Evolutionary conservation across 1,140 invertebrate species (phyloP).

Genomic region (Chlorops oryzae): DNA sequence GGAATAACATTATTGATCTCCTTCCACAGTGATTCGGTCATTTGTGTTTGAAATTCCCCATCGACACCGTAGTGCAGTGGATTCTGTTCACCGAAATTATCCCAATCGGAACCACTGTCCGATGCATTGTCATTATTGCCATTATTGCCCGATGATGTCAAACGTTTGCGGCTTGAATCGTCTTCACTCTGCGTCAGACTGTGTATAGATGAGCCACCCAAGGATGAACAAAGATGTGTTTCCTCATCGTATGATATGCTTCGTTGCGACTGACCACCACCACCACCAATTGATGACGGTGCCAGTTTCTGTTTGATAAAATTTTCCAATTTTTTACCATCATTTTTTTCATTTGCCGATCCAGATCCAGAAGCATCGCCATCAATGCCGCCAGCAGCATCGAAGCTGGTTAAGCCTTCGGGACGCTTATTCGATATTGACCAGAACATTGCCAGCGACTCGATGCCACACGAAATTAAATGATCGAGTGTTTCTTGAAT

Average conservation of each 20-base stretch:
- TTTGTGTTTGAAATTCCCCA: slow-evolving; percentile 61
- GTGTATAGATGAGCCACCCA: slow-evolving; percentile 40
- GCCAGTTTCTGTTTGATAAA: slow-evolving; percentile 54
- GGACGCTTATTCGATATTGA: slow-evolving; percentile 54
- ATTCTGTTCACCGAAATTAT: slow-evolving; percentile 55
- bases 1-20: slow-evolving; percentile 63
- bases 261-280: slow-evolving; percentile 4
- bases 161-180: slow-evolving; percentile 27
- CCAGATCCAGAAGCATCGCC: too few species aligned
- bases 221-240: slow-evolving; percentile 30
- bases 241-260: slow-evolving; percentile 27
- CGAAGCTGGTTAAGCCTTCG: slow-evolving; percentile 32
- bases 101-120: slow-evolving; percentile 55
- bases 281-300: slow-evolving; percentile 10
- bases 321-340: slow-evolving; percentile 46
- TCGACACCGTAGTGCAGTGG: slow-evolving; percentile 55
- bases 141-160: slow-evolving; percentile 18
- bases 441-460: slow-evolving; percentile 57
- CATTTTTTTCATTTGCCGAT: too few species aligned
- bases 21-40: slow-evolving; percentile 63
- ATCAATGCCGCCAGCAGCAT: slow-evolving; percentile 22
- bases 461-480: slow-evolving; percentile 60
- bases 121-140: slow-evolving; percentile 21
- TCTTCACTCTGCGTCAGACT: slow-evolving; percentile 43
- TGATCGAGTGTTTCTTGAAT: slow-evolving; percentile 63